A percentile compares a stretch with the other conserved stretches of the same genome.
Evolutionary conservation across 2,113 vertebrate genomes (phyloP).

Genomic region (Cottus gobio): DNA sequence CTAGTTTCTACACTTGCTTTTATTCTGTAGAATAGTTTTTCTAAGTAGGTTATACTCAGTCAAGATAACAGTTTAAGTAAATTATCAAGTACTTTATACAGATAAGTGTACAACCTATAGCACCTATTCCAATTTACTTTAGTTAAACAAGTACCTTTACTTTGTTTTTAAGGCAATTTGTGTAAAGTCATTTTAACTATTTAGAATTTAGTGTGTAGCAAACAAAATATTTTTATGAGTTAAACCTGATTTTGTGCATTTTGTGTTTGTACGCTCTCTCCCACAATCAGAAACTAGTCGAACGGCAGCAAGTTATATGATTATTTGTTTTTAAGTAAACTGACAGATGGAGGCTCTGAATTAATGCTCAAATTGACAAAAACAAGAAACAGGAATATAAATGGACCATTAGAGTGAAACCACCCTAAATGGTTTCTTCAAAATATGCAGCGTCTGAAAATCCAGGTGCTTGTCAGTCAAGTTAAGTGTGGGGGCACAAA

Average conservation of each 20-base stretch:
- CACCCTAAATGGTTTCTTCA: background rate
- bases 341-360: background rate
- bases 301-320: background rate
- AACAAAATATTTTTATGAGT: constrained; percentile 7
- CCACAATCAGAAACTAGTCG: background rate
- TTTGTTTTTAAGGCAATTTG: background rate
- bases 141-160: background rate
- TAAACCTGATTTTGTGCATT: background rate
- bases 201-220: background rate
- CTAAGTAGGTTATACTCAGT: background rate
- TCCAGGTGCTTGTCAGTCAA: constrained; percentile 15
- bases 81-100: background rate
- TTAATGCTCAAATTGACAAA: constrained; percentile 3
- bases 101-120: background rate
- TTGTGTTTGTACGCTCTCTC: background rate
- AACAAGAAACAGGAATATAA: background rate
- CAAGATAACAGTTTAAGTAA: background rate
- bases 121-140: background rate
- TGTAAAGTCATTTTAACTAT: background rate
- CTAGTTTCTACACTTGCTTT: background rate
- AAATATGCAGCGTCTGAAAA: background rate
- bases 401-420: background rate
- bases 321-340: constrained; percentile 21
- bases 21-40: background rate
- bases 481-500: background rate